Conservation (phyloP, 2,888 invertebrate genomes). For the Nephrotoma flavescens region DNA sequence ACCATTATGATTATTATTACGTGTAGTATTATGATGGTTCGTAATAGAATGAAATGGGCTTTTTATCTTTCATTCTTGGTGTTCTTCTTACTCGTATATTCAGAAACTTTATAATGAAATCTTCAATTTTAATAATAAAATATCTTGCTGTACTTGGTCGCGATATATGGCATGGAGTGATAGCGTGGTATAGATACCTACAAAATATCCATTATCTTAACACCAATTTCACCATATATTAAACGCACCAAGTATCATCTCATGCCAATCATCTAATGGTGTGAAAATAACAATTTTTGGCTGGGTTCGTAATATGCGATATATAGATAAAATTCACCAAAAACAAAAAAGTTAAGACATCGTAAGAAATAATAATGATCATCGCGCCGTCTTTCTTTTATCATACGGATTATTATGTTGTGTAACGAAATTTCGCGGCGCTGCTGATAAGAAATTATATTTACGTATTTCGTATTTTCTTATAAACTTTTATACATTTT, state of each 20-base stretch:
- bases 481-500: neutral
- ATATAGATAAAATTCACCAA: neutral
- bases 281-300: neutral
- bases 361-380: neutral
- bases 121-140: neutral
- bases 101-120: neutral
- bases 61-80: neutral
- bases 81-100: neutral
- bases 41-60: neutral
- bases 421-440: neutral
- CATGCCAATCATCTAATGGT: neutral
- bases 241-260: neutral
- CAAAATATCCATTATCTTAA: neutral
- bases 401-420: neutral
- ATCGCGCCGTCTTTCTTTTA: neutral
- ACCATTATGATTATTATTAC: neutral
- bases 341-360: neutral
- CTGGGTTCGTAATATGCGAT: neutral
- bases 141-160: neutral
- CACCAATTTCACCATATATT: neutral
- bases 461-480: neutral
- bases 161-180: neutral
- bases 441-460: neutral
- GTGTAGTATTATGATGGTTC: neutral
- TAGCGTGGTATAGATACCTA: neutral